Conservation (phyloP, 2,797 vertebrate genomes). For the Lepidocolaptes lacrymiger region DNA sequence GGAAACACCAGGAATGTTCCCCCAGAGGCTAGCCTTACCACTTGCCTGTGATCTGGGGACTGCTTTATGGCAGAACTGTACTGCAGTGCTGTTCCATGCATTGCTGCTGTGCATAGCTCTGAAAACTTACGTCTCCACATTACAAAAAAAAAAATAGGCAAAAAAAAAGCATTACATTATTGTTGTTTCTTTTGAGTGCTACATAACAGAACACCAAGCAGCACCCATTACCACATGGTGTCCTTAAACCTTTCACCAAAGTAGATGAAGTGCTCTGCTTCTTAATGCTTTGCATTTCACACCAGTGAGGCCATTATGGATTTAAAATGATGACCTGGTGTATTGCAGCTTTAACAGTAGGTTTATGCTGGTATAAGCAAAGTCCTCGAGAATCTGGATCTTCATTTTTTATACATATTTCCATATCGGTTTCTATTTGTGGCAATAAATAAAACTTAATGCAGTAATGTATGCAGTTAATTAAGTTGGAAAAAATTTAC, state of each 20-base stretch:
- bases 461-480: neutral
- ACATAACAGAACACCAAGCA: neutral
- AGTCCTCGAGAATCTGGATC: neutral
- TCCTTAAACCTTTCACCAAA: neutral
- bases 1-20: neutral
- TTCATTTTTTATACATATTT: neutral
- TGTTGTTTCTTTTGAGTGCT: neutral
- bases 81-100: neutral
- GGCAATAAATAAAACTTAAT: neutral
- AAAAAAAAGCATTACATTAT: neutral
- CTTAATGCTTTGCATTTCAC: neutral
- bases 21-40: neutral
- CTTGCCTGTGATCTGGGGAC: neutral
- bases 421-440: neutral
- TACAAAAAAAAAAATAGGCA: neutral
- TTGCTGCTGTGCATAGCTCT: neutral
- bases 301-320: neutral
- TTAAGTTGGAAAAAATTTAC: neutral
- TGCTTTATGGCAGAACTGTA: neutral
- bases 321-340: neutral
- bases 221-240: neutral
- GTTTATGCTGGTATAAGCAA: neutral
- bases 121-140: neutral
- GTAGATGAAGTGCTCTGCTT: neutral
- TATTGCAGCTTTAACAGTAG: neutral